Base-by-base conservation (phyloP, 2,113 vertebrate species). In the Trochalopteron elliotii region DNA sequence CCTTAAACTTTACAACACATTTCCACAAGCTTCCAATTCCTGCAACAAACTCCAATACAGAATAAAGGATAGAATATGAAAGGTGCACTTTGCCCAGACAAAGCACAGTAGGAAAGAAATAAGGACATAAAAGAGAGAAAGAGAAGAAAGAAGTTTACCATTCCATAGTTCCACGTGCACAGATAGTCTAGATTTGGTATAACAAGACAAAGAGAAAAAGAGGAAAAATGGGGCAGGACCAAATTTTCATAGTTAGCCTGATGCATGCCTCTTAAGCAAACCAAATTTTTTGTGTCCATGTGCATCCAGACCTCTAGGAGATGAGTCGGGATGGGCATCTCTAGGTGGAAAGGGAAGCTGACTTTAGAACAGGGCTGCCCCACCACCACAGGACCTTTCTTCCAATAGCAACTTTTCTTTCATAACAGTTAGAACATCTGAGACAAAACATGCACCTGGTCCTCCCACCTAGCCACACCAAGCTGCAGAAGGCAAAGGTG, bases 131-230 rank as follows among this genome's bases (percentile, higher is more conserved):
- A 61, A 52, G 21, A 53, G 33, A 63, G 9, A 45, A 55, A 39
- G 40, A 53, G 28, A 55, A 47, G 9, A n/a, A 71, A 44, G 11
- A 52, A 37, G 15, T 47, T 56, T 35, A 47, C 23, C 23, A n/a
- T 18, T 55, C n/a, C 4, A 2, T 56, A 39, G 9, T 23, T 45
- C 28, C n/a, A 63, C 1, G 0, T 53, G 5, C 49, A 64, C 1
- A 7, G 10, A 37, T 11, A 16, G 15, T 39, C 40, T 64, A 28
- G 30, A 64, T 47, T 23, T 47, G 23, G 27, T 23, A 64, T 8
- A 64, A 18, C 28, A 33, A 45, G 23, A 39, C n/a, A 53, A 71
- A 70, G 7, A 35, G 31, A 33, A 37, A 33, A 56, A 68, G 24
- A 30, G 15, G 37, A 9, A 35, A 83, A 64, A 55, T 16, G 28